Percentiles rank a stretch among this genome's conserved stretches.
phyloP scores from a whole-genome alignment of 1,140 invertebrate species.

The Aphidius gifuensis region DNA sequence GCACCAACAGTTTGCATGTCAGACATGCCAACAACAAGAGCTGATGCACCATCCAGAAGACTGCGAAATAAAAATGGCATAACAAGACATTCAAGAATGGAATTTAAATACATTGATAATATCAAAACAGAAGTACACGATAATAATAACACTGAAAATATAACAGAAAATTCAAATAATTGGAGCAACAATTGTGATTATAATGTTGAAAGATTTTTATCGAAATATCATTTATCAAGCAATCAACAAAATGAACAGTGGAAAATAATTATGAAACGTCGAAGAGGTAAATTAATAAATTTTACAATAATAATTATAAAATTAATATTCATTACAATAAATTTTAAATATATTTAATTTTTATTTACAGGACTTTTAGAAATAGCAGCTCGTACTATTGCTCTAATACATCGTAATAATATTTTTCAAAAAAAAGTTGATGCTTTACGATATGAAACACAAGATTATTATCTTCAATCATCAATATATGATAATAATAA shows the following conservation, averaged over 20 bases:
- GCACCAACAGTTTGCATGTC: slow-evolving; percentile 10
- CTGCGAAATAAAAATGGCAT: neutral
- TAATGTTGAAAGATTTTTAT: neutral
- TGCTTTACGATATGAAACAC: slow-evolving; percentile 51
- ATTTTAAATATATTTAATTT: neutral
- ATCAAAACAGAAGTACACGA: no score
- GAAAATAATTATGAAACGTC: neutral
- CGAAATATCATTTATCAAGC: neutral
- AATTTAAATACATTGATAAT: neutral
- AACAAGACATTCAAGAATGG: slow-evolving; percentile 1
- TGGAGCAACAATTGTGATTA: slow-evolving; percentile 1
- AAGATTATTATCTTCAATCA: slow-evolving; percentile 46
- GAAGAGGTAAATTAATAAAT: slow-evolving; percentile 2
- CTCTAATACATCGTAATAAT: slow-evolving; percentile 52
- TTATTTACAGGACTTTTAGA: slow-evolving; percentile 44
- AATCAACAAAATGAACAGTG: neutral
- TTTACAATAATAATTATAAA: neutral
- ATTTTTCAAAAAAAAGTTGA: slow-evolving; percentile 50
- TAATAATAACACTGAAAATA: no score
- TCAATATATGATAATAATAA: neutral
- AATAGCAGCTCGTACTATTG: slow-evolving; percentile 53
- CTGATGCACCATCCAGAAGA: slow-evolving; percentile 2
- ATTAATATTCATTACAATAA: no score
- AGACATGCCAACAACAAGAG: neutral
- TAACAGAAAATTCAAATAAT: neutral